Evolutionary conservation across 2,113 vertebrate species (phyloP), one percentile per base, ranked within the genome.

Genomic region (Otocyon megalotis): DNA sequence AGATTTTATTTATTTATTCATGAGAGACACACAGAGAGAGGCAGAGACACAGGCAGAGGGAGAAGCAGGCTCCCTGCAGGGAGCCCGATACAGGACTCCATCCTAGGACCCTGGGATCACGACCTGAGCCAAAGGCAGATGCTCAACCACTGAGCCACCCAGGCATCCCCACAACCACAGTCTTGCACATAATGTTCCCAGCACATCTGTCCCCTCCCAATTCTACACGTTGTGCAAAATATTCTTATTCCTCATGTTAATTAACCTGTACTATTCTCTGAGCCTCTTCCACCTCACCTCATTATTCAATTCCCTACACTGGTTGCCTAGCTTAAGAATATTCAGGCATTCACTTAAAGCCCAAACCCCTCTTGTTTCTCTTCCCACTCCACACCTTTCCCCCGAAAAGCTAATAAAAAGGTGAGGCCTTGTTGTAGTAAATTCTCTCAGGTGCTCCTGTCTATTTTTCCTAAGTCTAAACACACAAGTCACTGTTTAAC

Each of bases 401-500:
- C 67, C 76, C 5, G 63, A 76, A 91, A 96, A 80, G 35, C 50
- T 89, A 93, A 92, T 94, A 92, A 92, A 95, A 94, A 96, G 84
- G 82, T 15, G 43, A 97, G 93, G 85, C 67, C 32, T 50, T 5
- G 60, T 56, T 63, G 11, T 71, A 79, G 94, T 65, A 80, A 95
- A 96, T 74, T 83, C 87, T 85, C 14, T 9, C 24, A 54, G 94
- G 77, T 53, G 48, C 53, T 87, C 16, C 58, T 81, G 81, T 50
- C 79, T 88, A 14, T 72, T 96, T 90, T 88, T 94, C 80, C 9
- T 65, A 63, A 22, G 58, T 97, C 62, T 37, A 35, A 24, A 72
- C 62, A 95, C 56, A 84, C n/a, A 58, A 93, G 87, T 96, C 93
- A 97, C 88, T 97, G 71, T 97, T 96, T 92, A 94, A 97, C 94